Evolutionary conservation across 2,888 invertebrate species (phyloP).

Genomic region (Acanthosepion pharaonis): DNA sequence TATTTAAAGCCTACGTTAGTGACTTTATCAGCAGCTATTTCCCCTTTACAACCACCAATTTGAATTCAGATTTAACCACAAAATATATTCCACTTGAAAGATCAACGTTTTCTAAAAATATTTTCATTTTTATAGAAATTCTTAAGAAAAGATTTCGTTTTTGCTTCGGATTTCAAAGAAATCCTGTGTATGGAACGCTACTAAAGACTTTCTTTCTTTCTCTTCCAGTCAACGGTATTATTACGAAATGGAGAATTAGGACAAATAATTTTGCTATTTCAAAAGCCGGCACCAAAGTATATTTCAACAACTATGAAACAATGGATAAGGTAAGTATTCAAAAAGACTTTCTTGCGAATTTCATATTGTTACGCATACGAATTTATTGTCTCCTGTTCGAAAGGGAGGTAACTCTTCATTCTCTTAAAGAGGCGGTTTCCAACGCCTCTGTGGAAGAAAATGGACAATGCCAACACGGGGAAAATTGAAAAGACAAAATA

Average conservation of each 20-base stretch:
- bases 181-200: not conserved
- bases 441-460: not conserved
- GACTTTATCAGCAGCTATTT: too few relatives aligned
- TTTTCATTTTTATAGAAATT: not conserved
- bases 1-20: too few relatives aligned
- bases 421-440: not conserved
- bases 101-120: too few relatives aligned
- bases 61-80: too few relatives aligned
- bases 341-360: not conserved
- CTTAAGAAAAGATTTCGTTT: not conserved
- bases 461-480: not conserved
- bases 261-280: conserved; percentile 46
- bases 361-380: not conserved
- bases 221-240: conserved; percentile 45
- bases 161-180: not conserved
- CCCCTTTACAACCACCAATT: too few relatives aligned
- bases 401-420: not conserved
- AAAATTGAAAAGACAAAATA: not conserved
- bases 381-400: not conserved
- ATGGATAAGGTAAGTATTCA: conserved; percentile 40
- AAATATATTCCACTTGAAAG: too few relatives aligned
- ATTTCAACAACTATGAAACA: conserved; percentile 44
- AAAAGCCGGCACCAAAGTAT: conserved; percentile 46
- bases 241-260: conserved; percentile 43
- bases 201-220: not conserved